Conservation (phyloP, 2,888 invertebrate genomes). For the Cantharis flavilabris region DNA sequence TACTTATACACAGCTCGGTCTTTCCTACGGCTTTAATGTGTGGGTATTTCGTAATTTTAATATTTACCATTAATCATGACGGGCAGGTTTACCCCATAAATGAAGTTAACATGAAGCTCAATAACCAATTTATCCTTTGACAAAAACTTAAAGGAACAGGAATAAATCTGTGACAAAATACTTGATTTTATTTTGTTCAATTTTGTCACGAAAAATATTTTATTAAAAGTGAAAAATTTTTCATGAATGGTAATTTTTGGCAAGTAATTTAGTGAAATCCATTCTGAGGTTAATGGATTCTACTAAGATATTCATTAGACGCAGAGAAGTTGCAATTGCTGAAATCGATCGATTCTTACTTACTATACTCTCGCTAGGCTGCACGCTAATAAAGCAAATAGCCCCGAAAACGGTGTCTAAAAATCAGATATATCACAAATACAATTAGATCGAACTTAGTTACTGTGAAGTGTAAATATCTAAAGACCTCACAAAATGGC, state of each 20-base stretch:
- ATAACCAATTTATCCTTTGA: neutral
- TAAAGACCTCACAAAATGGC: slow-evolving; percentile 22
- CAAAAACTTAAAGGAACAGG: neutral
- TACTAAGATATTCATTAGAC: slow-evolving; percentile 4
- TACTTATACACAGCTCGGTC: neutral
- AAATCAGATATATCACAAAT: neutral
- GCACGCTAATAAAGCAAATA: neutral
- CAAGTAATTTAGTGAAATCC: slow-evolving; percentile 15
- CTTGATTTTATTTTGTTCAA: neutral
- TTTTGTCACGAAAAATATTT: neutral
- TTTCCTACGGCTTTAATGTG: neutral
- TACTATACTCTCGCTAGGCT: neutral
- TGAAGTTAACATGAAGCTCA: neutral
- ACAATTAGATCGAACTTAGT: neutral
- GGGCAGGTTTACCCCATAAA: neutral
- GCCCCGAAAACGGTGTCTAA: neutral
- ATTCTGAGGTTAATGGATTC: slow-evolving; percentile 11
- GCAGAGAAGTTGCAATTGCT: slow-evolving; percentile 8
- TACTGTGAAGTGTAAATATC: slow-evolving; percentile 14
- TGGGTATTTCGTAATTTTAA: neutral
- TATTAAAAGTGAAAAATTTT: neutral
- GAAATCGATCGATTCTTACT: neutral
- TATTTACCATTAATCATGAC: neutral
- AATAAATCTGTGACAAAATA: neutral
- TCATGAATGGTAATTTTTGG: slow-evolving; percentile 6